Percentiles rank a stretch among this genome's conserved stretches.
Conservation (phyloP, 2,888 invertebrate species). For the Agrochola lota region DNA sequence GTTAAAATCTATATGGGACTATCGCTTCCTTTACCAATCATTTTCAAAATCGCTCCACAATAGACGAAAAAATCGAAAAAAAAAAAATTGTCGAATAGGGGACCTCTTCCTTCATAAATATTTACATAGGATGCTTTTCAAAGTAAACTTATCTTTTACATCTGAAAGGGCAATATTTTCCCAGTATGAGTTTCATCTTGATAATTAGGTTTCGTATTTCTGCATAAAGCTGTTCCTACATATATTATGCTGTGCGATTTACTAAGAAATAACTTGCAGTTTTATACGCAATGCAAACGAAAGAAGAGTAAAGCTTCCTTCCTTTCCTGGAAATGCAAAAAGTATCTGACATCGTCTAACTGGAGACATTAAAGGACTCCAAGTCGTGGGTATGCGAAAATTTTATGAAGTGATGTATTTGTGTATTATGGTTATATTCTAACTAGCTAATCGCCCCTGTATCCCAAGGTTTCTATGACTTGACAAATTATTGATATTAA, state of each 20-base stretch:
- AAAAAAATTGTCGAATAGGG: too few relatives aligned
- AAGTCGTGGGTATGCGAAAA: not conserved
- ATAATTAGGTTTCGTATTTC: not conserved
- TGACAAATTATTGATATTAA: not conserved
- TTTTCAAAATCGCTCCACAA: too few relatives aligned
- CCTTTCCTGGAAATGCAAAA: conserved; percentile 11
- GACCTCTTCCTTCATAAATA: too few relatives aligned
- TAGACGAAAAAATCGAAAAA: too few relatives aligned
- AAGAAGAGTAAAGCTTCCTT: conserved; percentile 6
- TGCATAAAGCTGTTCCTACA: not conserved
- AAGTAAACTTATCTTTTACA: not conserved
- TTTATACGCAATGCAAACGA: conserved; percentile 9
- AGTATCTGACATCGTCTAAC: not conserved
- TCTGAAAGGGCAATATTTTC: not conserved
- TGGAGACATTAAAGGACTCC: not conserved
- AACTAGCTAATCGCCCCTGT: too few relatives aligned
- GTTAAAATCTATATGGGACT: too few relatives aligned
- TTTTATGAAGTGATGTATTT: not conserved
- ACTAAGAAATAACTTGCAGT: conserved; percentile 4
- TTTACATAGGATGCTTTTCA: not conserved
- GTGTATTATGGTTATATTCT: too few relatives aligned
- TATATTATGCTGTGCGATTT: not conserved
- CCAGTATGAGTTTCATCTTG: conserved; percentile 10
- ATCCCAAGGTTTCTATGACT: not conserved
- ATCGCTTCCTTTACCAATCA: too few relatives aligned